Evolutionary conservation across 2,797 vertebrate genomes (phyloP).

Genomic region (Xenopus petersii): DNA sequence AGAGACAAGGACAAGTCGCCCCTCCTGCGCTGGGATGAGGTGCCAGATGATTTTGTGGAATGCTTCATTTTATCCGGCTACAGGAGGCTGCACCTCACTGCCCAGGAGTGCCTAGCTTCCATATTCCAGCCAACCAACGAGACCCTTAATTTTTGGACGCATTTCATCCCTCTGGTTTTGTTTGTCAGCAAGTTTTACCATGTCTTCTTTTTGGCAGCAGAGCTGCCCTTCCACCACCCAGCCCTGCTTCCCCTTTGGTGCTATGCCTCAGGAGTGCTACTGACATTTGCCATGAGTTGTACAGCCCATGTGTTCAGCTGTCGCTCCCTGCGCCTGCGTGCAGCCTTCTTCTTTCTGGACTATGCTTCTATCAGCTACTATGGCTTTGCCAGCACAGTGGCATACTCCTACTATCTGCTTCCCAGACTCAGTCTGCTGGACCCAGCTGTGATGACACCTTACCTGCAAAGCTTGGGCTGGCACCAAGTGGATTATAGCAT

Average conservation of each 20-base stretch:
- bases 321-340: conserved; percentile 72
- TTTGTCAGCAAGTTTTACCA: conserved; percentile 68
- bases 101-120: conserved; percentile 71
- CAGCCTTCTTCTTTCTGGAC: conserved; percentile 76
- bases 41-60: conserved; percentile 74
- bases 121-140: conserved; percentile 77
- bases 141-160: conserved; percentile 79
- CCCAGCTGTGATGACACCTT: conserved; percentile 62
- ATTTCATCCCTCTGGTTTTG: conserved; percentile 74
- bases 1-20: conserved; percentile 46
- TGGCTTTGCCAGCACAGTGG: conserved; percentile 73
- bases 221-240: conserved; percentile 66
- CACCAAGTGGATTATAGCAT: conserved; percentile 70
- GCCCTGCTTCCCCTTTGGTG: conserved; percentile 74
- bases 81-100: conserved; percentile 70
- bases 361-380: conserved; percentile 78
- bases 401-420: conserved; percentile 74
- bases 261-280: conserved; percentile 74
- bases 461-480: conserved; percentile 68
- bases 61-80: conserved; percentile 77
- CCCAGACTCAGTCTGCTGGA: conserved; percentile 69
- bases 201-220: conserved; percentile 63
- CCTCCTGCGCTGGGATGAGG: conserved; percentile 73
- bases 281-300: conserved; percentile 76
- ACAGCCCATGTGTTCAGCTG: conserved; percentile 76